Base-by-base conservation (phyloP, 2,888 invertebrate species). In the Eudemis profundana region DNA sequence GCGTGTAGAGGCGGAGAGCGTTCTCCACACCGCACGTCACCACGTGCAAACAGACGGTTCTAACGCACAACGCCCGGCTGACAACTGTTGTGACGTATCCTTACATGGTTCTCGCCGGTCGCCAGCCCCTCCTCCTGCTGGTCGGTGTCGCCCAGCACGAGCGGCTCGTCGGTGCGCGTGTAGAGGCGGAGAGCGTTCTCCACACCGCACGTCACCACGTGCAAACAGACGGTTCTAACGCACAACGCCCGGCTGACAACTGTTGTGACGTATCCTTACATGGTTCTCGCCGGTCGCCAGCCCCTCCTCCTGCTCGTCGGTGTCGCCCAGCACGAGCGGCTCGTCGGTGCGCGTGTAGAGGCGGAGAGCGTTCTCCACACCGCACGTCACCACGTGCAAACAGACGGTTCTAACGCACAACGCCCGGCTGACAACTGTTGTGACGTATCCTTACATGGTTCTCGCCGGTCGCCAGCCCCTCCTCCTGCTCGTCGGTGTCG, bases 131-230 rank as follows among this genome's bases (percentile, higher is more conserved):
- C 97, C 36, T 97, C 95, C 77, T 96, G 96, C 80, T 99, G 99
- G 74, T 96, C 95, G 66, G 96, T 95, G 82, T 99, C 99, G 78
- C 98, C 96, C 12, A 99, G 89, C 12, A 99, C 97, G 51, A 99
- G 93, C 1, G 97, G 95, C 85, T 99, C 98, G 38, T 96, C 95
- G 0, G 97, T 96, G 77, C 96, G 95, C 84, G 97, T 94, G 93
- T 95, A 98, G 64, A 98, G 85, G 0, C 99, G 93, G 64, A 23
- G 23, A 3, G 23, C 23, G 23, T 23, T 23, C 23, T 23, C 23
- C 23, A 5, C 23, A 5, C 23, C 3, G 5, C 23, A 23, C 23
- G 23, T 23, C n/a, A n/a, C n/a, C n/a, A n/a, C n/a, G n/a, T n/a
- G n/a, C n/a, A n/a, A n/a, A n/a, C n/a, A n/a, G n/a, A n/a, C n/a